phyloP scores from a whole-genome alignment of 2,113 vertebrate genomes.

The Kryptolebias marmoratus region DNA sequence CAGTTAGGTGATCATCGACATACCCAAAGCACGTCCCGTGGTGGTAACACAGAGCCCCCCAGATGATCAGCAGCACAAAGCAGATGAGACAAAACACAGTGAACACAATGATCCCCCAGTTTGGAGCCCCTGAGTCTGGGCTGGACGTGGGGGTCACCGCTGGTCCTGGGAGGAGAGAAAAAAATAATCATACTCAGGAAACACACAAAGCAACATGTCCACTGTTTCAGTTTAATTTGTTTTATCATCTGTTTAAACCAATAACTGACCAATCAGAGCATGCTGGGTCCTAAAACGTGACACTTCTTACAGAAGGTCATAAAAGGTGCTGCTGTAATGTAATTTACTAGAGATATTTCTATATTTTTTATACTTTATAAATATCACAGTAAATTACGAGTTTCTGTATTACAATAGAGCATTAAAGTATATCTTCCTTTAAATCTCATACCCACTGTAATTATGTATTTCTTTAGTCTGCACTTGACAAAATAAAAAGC shows the following conservation, averaged over 20 bases:
- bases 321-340: no score
- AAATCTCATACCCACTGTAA: no score
- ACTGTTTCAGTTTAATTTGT: not conserved
- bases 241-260: not conserved
- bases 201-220: no score
- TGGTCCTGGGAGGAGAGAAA: slow-evolving; percentile 43
- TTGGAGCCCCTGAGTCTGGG: slow-evolving; percentile 70
- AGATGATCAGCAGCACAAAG: slow-evolving; percentile 82
- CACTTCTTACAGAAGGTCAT: no score
- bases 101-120: slow-evolving; percentile 80
- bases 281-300: not conserved
- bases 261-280: not conserved
- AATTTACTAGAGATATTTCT: no score
- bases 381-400: no score
- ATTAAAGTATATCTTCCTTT: no score
- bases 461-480: no score
- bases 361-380: no score
- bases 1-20: slow-evolving; percentile 45
- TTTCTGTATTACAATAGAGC: no score
- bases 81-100: slow-evolving; percentile 82
- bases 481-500: not conserved
- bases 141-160: slow-evolving; percentile 79
- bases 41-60: slow-evolving; percentile 77
- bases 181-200: not conserved
- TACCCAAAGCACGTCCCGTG: slow-evolving; percentile 86